phyloP scores from a whole-genome alignment of 1,140 invertebrate species.

The Grapholita molesta region DNA sequence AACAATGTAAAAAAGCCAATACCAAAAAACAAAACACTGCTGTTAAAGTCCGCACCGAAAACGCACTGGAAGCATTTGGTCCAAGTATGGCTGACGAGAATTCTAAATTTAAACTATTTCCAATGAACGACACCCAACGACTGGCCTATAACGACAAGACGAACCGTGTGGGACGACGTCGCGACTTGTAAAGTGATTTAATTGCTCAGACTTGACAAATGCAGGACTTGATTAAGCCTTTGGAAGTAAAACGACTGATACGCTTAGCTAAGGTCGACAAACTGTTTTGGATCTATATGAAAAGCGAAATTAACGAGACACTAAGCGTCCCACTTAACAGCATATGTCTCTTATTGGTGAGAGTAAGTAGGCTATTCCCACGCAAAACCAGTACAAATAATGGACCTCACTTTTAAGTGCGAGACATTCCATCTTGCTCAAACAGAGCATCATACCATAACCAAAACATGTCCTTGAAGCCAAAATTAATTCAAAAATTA shows the following conservation, averaged over 20 bases:
- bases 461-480: not conserved
- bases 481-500: not conserved
- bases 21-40: conserved; percentile 29
- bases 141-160: conserved; percentile 38
- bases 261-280: not conserved
- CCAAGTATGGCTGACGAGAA: conserved; percentile 69
- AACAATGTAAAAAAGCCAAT: conserved; percentile 2
- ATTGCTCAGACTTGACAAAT: conserved; percentile 34
- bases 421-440: not conserved
- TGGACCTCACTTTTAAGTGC: not conserved
- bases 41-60: conserved; percentile 43
- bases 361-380: not conserved
- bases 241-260: conserved; percentile 1
- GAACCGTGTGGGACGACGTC: conserved; percentile 34
- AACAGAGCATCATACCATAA: not conserved
- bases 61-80: conserved; percentile 61
- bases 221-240: conserved; percentile 12
- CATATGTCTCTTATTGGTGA: not conserved
- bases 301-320: not conserved
- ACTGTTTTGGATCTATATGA: not conserved
- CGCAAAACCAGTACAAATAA: not conserved
- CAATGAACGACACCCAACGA: conserved; percentile 54
- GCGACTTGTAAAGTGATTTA: conserved; percentile 64
- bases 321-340: not conserved
- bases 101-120: conserved; percentile 74